Base-by-base conservation (phyloP, 2,113 vertebrate genomes). In the Chitala chitala region DNA sequence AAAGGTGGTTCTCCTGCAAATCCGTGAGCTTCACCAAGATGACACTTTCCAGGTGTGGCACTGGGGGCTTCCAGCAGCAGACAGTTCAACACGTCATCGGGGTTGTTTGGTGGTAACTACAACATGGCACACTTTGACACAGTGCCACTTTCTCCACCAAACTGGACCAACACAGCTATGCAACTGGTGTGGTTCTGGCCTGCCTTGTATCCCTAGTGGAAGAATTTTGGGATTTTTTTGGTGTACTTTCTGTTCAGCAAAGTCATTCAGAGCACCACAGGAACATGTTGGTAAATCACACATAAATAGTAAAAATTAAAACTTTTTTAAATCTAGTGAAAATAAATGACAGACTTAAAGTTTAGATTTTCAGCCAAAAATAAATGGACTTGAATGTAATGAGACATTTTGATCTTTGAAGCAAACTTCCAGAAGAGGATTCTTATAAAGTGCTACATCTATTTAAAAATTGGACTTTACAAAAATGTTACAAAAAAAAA, bases 371-470 rank as follows among this genome's bases (percentile, higher is more conserved):
- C 76, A 69, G 63, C 54, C 53, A 61, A 75, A 61, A 76, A 80
- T 76, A 77, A 82, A 81, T 77, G 75, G 36, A 71, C 63, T 26
- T 22, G 15, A 65, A 54, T 17, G 74, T 71, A 46, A 73, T 75
- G 79, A 78, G 54, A 79, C 72, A 76, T 73, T 38, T 75, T 76
- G 79, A 79, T 68, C 74, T 83, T 77, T 61, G 24, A 75, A 82
- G 80, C 72, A 76, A 78, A 82, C 76, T 79, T 61, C 44, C 63
- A 56, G 72, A 42, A 81, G 83, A 61, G 78, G 77, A 84, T 78
- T 40, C 77, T 81, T 76, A 66, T 73, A 78, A 72, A 80, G 76
- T 33, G 26, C 31, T 33, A 63, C 33, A 13, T 7, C 70, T 79
- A 76, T 80, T 66, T 80, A 78, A 55, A 61, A 75, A 78, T 83